A percentile compares a stretch with the other conserved stretches of the same genome.
Evolutionary conservation across 1,140 invertebrate genomes (phyloP).

Genomic region (Micrasema longulum): DNA sequence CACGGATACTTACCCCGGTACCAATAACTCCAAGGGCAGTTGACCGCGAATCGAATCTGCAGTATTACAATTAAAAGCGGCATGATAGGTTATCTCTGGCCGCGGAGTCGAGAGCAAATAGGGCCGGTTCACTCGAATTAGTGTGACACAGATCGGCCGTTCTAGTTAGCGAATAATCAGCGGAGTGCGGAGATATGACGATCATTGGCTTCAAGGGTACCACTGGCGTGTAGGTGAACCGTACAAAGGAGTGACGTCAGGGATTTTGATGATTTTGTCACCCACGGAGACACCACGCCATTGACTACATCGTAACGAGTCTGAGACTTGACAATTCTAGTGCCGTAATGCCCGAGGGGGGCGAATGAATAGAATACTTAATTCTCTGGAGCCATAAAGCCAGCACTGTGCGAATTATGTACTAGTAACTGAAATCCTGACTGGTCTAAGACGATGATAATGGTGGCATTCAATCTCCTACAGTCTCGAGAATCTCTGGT

Average conservation of each 20-base stretch:
- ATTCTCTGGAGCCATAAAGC: not conserved
- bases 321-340: not conserved
- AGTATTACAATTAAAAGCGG: not conserved
- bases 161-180: conserved; percentile 37
- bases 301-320: not conserved
- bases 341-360: not conserved
- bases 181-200: conserved; percentile 27
- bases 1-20: too few relatives aligned
- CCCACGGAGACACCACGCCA: conserved; percentile 6
- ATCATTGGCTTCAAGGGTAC: conserved; percentile 38
- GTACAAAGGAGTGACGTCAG: conserved; percentile 32
- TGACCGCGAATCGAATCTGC: too few relatives aligned
- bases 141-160: conserved; percentile 36
- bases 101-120: conserved; percentile 5
- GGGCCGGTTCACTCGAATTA: conserved; percentile 30
- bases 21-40: too few relatives aligned
- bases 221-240: conserved; percentile 25
- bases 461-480: too few relatives aligned
- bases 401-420: too few relatives aligned
- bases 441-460: too few relatives aligned
- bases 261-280: conserved; percentile 25
- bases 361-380: conserved; percentile 6
- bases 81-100: conserved; percentile 17
- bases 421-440: too few relatives aligned
- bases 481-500: too few relatives aligned